Percentiles rank a stretch among this genome's conserved stretches.
Evolutionary conservation across 2,888 invertebrate species (phyloP).

Genomic region (Neoascia interrupta): DNA sequence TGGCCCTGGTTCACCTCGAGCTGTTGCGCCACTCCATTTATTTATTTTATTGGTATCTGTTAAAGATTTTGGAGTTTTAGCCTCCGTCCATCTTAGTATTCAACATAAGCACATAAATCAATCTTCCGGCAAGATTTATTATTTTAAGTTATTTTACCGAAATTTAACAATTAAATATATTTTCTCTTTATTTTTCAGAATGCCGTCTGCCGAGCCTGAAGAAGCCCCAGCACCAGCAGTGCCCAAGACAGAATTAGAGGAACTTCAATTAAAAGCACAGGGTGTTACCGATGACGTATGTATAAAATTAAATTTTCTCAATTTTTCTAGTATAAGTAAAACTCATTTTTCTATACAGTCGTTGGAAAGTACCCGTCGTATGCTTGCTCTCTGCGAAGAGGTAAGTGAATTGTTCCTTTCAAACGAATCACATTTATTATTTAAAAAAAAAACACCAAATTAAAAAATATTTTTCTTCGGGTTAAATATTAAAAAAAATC

Average conservation of each 20-base stretch:
- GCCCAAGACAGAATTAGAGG: constrained; percentile 92
- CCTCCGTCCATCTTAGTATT: no score
- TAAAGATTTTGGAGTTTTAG: no score
- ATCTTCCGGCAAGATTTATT: no score
- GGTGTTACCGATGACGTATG: constrained; percentile 94
- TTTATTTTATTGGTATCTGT: no score
- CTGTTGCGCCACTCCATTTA: no score
- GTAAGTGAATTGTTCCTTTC: constrained; percentile 71
- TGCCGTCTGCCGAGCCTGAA: constrained; percentile 83
- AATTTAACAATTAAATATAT: no score
- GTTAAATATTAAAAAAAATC: constrained; percentile 32
- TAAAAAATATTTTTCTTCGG: constrained; percentile 18
- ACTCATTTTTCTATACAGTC: constrained; percentile 81
- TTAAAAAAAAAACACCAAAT: constrained; percentile 28
- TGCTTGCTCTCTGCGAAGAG: constrained; percentile 95
- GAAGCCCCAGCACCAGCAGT: constrained; percentile 81
- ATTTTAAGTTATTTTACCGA: background rate
- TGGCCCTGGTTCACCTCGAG: no score
- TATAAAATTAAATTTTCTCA: constrained; percentile 44
- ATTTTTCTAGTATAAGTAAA: background rate
- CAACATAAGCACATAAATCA: no score
- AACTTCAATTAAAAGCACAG: constrained; percentile 90
- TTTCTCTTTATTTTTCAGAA: constrained; percentile 79
- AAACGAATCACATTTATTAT: constrained; percentile 15
- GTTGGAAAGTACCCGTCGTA: constrained; percentile 93